These are phyloP conservation scores for Menidia menidia DNA, from an alignment of 2,797 vertebrate genomes.

Conservation along the genomic window DNA sequence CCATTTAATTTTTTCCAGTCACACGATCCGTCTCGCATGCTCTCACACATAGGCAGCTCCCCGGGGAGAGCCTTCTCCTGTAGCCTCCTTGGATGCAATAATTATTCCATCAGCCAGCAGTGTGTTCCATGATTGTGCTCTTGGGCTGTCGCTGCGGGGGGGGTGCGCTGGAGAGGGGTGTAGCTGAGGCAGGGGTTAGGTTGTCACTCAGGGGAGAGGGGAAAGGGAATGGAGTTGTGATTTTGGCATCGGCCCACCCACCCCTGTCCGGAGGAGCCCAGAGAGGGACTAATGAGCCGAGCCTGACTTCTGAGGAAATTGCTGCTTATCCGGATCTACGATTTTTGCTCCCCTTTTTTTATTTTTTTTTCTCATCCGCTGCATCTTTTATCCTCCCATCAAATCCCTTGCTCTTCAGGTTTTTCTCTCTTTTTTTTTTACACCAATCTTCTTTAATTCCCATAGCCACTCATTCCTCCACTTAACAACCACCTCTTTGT, in stretches of 20 bases:
- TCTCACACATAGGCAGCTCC: conserved; percentile 81
- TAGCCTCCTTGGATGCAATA: conserved; percentile 87
- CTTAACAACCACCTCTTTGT: conserved; percentile 66
- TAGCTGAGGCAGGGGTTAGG: conserved; percentile 52
- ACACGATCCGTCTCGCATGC: conserved; percentile 73
- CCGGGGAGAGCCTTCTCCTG: conserved; percentile 83
- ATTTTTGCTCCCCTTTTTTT: conserved; percentile 22
- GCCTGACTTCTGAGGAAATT: conserved; percentile 60
- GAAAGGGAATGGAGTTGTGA: conserved; percentile 34
- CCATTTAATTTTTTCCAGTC: conserved; percentile 68
- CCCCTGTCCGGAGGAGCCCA: conserved; percentile 68
- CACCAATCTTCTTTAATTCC: conserved; percentile 37
- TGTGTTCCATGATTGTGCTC: conserved; percentile 89
- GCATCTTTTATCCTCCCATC: conserved; percentile 19
- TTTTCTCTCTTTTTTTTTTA: conserved; percentile 41
- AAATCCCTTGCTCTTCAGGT: conserved; percentile 49
- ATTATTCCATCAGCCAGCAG: conserved; percentile 91
- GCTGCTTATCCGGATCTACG: conserved; percentile 54
- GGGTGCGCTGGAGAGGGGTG: conserved; percentile 73
- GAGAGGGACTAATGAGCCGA: conserved; percentile 79
- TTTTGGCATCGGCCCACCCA: conserved; percentile 68
- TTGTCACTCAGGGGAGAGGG: conserved; percentile 76
- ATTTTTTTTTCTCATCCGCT: conserved; percentile 19
- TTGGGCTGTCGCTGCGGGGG: conserved; percentile 86
- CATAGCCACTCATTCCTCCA: conserved; percentile 14